Evolutionary conservation across 2,113 vertebrate species (phyloP).

Genomic region (Anarhynchus alexandrinus): DNA sequence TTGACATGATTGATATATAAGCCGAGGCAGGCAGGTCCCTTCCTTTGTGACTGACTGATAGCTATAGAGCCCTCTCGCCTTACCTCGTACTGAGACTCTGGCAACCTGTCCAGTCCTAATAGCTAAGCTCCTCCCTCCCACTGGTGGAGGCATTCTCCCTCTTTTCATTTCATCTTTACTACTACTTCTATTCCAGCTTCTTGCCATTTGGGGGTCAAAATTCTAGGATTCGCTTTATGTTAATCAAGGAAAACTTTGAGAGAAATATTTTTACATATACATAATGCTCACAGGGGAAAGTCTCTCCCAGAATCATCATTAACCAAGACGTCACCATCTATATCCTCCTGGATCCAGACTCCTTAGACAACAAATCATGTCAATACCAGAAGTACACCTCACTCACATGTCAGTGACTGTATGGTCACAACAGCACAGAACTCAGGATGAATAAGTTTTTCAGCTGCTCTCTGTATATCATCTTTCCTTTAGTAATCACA

Average conservation of each 20-base stretch:
- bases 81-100: neutral
- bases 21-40: neutral
- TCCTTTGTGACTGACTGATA: neutral
- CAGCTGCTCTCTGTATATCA: neutral
- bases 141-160: neutral
- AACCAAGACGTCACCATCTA: neutral
- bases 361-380: neutral
- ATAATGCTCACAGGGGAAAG: neutral
- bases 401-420: neutral
- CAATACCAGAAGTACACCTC: neutral
- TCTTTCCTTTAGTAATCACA: neutral
- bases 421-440: neutral
- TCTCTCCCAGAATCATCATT: neutral
- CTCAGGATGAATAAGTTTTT: neutral
- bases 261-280: neutral
- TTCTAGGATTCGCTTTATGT: accelerated
- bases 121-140: neutral
- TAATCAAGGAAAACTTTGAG: neutral
- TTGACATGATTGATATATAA: neutral
- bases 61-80: neutral
- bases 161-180: neutral
- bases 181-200: neutral
- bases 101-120: neutral
- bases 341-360: neutral
- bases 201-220: neutral